A percentile compares a stretch with the other conserved stretches of the same genome.
Evolutionary conservation across 2,888 invertebrate genomes (phyloP).

Genomic region (Timema cristinae): DNA sequence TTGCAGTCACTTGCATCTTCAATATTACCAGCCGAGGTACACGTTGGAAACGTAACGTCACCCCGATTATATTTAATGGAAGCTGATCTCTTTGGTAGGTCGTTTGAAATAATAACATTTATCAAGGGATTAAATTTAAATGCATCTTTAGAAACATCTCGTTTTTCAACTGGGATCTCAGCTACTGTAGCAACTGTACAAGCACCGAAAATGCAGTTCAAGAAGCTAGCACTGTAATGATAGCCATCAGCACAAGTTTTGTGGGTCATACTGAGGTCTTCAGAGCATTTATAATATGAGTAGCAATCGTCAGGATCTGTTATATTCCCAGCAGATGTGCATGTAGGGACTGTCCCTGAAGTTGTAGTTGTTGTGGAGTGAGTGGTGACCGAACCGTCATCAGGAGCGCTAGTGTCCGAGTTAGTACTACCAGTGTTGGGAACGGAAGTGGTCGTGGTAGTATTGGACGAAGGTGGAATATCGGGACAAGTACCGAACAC

Average conservation of each 20-base stretch:
- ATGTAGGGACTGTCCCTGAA: background rate
- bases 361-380: background rate
- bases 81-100: no score
- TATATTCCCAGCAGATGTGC: background rate
- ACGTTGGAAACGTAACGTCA: background rate
- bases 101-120: no score
- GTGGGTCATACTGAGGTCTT: background rate
- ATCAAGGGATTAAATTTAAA: no score
- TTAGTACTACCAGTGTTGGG: no score
- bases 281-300: background rate
- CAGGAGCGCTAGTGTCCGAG: no score
- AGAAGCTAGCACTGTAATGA: background rate
- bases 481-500: background rate
- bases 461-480: no score
- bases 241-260: constrained; percentile 1
- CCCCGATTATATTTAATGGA: no score
- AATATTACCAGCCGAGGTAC: background rate
- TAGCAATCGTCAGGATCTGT: background rate
- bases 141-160: no score
- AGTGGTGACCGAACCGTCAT: no score
- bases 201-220: background rate
- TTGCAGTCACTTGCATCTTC: constrained; percentile 5
- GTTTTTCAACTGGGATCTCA: no score
- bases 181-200: background rate
- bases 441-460: no score